Base-by-base conservation (phyloP, 2,113 vertebrate genomes). In the Australoheros scitulus region DNA sequence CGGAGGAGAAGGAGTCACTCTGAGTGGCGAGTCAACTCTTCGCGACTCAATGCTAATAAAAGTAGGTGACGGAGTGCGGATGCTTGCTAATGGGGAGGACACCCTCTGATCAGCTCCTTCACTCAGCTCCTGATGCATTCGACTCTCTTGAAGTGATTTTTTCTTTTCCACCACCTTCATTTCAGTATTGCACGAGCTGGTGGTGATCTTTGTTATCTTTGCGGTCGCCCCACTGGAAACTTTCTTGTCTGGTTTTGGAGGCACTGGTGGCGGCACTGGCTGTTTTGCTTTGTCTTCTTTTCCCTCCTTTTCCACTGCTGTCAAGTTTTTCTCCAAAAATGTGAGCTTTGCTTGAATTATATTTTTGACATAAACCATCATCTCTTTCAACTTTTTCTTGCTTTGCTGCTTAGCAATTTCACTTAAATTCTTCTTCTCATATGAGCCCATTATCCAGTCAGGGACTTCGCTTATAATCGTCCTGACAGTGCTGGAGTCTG, bases 11-110 rank as follows among this genome's bases (percentile, higher is more conserved):
- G 93, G 91, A 15, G 92, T 92, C 22, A 95, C 94, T 36, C 90
- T 89, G 1, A 95, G 79, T 2, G 97, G 95, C 1, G 94, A 95
- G 65, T 97, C 96, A 8, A 96, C 90, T 79, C 92, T 90, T 58
- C 96, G 93, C 0, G 97, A 98, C 61, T 98, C 97, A 17, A 98
- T 98, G 7, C 95, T 98, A 32, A 98, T 98, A 57, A 96, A 98
- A 5, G 97, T 97, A 20, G 97, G 97, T 1, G 97, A 98, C 0
- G 96, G 96, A 0, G 97, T 95, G 13, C 96, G 93, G 85, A 95
- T 96, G 93, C 95, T 96, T 3, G 96, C 86, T 15, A 95, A 88
- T 0, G 96, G 96, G 70, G 96, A 95, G 68, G 92, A 85, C 32
- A 90, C 78, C 82, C 92, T 96, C 57, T 80, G 91, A 20, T 95